Conservation (phyloP, 2,888 invertebrate genomes). For the Prostheceraeus crozeri region DNA sequence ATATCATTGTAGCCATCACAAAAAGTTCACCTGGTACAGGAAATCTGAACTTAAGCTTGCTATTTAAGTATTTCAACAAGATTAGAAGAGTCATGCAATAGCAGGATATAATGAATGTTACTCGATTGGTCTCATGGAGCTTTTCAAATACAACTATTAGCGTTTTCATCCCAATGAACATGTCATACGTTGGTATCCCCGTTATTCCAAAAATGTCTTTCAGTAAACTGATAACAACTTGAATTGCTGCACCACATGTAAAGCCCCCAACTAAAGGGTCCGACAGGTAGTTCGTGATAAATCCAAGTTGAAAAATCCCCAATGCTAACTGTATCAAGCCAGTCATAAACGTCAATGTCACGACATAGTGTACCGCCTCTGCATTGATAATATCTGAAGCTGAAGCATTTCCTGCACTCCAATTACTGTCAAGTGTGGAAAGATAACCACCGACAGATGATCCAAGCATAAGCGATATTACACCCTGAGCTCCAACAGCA, state of each 20-base stretch:
- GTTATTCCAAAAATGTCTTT: too few relatives aligned
- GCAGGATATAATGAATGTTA: slow-evolving; percentile 45
- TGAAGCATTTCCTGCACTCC: too few relatives aligned
- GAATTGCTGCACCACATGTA: slow-evolving; percentile 51
- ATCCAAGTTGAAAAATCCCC: slow-evolving; percentile 50
- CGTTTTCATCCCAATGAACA: slow-evolving; percentile 48
- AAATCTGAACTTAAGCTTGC: slow-evolving; percentile 49
- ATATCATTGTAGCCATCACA: slow-evolving; percentile 39
- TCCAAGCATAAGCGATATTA: slow-evolving; percentile 35
- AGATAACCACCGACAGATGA: slow-evolving; percentile 18
- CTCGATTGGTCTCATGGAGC: slow-evolving; percentile 45
- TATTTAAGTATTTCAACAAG: slow-evolving; percentile 49
- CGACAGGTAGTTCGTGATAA: slow-evolving; percentile 52
- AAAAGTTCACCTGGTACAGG: slow-evolving; percentile 54
- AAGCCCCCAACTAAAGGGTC: slow-evolving; percentile 54
- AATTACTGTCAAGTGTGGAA: too few relatives aligned
- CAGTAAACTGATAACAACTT: slow-evolving; percentile 51
- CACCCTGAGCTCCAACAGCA: slow-evolving; percentile 35
- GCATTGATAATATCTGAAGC: not conserved
- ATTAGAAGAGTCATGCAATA: slow-evolving; percentile 45
- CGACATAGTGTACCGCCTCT: slow-evolving; percentile 22
- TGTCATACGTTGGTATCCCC: too few relatives aligned
- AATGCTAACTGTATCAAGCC: slow-evolving; percentile 40
- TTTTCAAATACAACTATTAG: slow-evolving; percentile 46
- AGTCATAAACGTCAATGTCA: slow-evolving; percentile 33